Percentiles rank a stretch among this genome's conserved stretches.
phyloP scores from a whole-genome alignment of 2,113 vertebrate species.

The Butorides virescens region DNA sequence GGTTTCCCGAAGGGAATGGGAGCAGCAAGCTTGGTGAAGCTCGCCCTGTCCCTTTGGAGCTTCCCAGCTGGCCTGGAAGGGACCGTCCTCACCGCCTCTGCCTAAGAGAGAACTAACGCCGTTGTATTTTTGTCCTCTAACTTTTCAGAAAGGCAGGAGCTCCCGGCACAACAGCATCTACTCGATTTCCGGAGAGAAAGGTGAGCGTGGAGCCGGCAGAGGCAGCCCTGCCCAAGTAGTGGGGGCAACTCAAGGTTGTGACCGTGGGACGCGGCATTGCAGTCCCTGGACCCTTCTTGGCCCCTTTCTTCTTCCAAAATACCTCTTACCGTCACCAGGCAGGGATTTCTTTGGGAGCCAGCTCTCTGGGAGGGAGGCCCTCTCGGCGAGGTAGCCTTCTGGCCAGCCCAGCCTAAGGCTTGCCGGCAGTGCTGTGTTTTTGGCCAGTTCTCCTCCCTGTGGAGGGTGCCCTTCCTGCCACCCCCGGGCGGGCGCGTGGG shows the following conservation, averaged over 20 bases:
- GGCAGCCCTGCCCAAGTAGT: accelerated
- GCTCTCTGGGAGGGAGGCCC: not conserved
- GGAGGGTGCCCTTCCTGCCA: not conserved
- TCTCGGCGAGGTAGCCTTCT: not conserved
- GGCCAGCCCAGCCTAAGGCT: not conserved
- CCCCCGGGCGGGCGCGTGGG: not conserved
- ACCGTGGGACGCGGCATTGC: accelerated
- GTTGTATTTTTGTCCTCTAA: not conserved
- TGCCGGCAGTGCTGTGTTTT: not conserved
- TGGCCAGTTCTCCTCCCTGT: not conserved
- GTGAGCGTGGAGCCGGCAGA: not conserved
- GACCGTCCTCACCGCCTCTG: not conserved
- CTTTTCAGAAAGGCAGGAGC: constrained; percentile 31
- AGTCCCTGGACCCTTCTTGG: not conserved
- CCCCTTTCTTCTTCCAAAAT: not conserved
- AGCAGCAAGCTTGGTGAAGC: not conserved
- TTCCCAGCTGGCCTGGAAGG: not conserved
- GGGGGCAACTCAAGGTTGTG: accelerated
- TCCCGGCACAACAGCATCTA: constrained; percentile 60
- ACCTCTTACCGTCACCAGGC: too few species aligned
- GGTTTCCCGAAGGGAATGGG: not conserved
- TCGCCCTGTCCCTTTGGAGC: not conserved
- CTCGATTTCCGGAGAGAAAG: constrained; percentile 11
- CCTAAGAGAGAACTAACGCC: accelerated
- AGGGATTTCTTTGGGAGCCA: not conserved